Percentiles rank a stretch among this genome's conserved stretches.
Conservation (phyloP, 2,888 invertebrate species). For the Gibbula magus region DNA sequence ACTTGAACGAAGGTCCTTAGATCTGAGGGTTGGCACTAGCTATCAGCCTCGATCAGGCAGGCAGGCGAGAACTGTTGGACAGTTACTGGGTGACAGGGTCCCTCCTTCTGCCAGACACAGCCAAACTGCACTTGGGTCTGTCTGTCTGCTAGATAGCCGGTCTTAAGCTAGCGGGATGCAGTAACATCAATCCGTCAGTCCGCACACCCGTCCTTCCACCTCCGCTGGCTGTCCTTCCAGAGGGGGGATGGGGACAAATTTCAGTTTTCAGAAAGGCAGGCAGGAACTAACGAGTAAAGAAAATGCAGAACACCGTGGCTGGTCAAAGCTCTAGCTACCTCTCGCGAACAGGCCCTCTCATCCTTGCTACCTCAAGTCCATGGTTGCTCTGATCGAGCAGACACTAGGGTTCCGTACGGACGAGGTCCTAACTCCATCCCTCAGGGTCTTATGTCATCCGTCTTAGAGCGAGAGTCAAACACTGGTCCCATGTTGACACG, state of each 20-base stretch:
- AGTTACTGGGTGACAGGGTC: neutral
- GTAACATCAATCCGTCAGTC: neutral
- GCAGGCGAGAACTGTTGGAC: neutral
- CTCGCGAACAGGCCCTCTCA: neutral
- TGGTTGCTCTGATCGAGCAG: neutral
- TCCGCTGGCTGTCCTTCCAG: neutral
- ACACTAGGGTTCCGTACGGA: neutral
- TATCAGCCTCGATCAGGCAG: neutral
- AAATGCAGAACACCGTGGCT: slow-evolving; percentile 5
- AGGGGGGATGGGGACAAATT: neutral
- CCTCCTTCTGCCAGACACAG: neutral
- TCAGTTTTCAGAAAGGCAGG: slow-evolving; percentile 20
- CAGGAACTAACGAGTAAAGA: slow-evolving; percentile 12
- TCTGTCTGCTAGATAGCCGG: neutral
- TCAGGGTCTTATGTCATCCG: neutral
- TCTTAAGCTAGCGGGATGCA: slow-evolving; percentile 1
- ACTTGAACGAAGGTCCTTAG: slow-evolving; percentile 17
- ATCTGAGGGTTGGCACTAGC: slow-evolving; percentile 18
- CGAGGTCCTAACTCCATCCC: neutral
- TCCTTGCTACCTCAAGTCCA: neutral
- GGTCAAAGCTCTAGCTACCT: neutral
- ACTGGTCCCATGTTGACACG: slow-evolving; percentile 11
- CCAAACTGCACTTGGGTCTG: slow-evolving; percentile 8
- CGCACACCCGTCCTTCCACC: neutral
- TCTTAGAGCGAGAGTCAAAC: slow-evolving; percentile 17